phyloP scores from a whole-genome alignment of 2,797 vertebrate species.

The Scomberomorus guttatus region DNA sequence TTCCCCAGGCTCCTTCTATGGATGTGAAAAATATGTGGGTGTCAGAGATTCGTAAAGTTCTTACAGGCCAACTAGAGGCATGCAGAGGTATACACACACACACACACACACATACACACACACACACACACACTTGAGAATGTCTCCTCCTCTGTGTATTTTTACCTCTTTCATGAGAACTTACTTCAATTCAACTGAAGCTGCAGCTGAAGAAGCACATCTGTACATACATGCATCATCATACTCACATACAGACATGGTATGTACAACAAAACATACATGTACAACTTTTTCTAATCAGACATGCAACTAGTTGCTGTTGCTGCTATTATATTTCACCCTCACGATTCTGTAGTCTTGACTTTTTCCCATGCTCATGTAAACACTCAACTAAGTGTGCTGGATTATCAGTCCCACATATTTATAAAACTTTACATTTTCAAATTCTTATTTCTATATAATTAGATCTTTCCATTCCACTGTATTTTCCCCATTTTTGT shows the following conservation, averaged over 20 bases:
- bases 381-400: neutral
- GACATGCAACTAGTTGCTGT: neutral
- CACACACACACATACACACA: slow-evolving; percentile 19
- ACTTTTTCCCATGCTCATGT: neutral
- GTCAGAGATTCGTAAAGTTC: slow-evolving; percentile 95
- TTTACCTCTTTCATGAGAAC: neutral
- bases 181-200: neutral
- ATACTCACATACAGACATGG: neutral
- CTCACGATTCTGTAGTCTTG: neutral
- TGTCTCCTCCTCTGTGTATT: slow-evolving; percentile 7
- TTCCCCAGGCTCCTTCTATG: slow-evolving; percentile 91
- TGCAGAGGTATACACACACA: slow-evolving; percentile 88
- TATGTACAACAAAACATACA: neutral
- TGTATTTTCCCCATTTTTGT: neutral
- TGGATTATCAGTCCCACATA: neutral
- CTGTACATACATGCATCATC: neutral
- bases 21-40: slow-evolving; percentile 96
- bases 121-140: neutral
- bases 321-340: neutral
- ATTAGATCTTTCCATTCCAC: neutral
- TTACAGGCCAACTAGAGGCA: slow-evolving; percentile 92
- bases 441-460: neutral
- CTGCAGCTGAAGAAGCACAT: neutral
- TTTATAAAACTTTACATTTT: neutral
- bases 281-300: neutral